Conservation (phyloP, 2,113 vertebrate species). For the Vicugna pacos region DNA sequence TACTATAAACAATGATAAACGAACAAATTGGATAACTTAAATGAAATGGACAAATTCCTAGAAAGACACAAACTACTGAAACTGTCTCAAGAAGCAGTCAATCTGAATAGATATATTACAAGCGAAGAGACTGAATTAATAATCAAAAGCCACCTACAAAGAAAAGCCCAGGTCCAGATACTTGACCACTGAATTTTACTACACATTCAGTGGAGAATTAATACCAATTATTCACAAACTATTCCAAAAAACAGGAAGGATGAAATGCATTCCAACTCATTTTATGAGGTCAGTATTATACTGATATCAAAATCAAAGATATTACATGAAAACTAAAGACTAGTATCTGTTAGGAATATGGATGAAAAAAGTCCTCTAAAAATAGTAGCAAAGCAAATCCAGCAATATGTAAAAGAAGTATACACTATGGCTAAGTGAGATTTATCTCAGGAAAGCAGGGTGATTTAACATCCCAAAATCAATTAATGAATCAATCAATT, state of each 20-base stretch:
- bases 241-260: neutral
- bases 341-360: neutral
- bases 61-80: neutral
- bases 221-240: neutral
- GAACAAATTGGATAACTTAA: neutral
- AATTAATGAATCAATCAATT: neutral
- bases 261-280: neutral
- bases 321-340: neutral
- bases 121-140: neutral
- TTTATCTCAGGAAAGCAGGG: neutral
- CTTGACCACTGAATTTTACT: neutral
- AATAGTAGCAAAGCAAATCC: neutral
- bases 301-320: neutral
- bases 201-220: neutral
- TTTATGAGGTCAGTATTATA: neutral
- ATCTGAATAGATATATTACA: neutral
- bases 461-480: neutral
- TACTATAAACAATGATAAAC: neutral
- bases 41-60: neutral
- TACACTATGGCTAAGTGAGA: neutral
- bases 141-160: neutral
- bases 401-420: neutral
- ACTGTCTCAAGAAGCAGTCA: neutral
- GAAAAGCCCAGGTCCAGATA: neutral
- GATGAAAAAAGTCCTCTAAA: neutral